A percentile compares a stretch with the other conserved stretches of the same genome.
These are phyloP conservation scores for Leucoraja ocellata DNA, from an alignment of 2,797 vertebrate genomes.

Conservation along the genomic window DNA sequence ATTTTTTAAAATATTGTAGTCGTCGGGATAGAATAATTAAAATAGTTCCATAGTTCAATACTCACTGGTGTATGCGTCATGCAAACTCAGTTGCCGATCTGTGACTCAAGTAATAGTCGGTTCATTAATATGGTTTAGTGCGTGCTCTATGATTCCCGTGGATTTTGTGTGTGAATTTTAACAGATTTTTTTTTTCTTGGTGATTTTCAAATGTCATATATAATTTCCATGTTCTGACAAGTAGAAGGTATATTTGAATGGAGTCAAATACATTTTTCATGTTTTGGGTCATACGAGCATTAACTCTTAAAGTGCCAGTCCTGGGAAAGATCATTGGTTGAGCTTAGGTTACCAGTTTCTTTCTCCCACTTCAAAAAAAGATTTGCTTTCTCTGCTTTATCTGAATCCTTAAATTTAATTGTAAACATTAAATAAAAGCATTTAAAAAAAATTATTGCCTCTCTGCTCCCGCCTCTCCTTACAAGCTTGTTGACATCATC, in stretches of 20 bases:
- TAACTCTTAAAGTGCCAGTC: constrained; percentile 2
- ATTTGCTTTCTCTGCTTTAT: too few relatives aligned
- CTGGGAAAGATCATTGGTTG: not conserved
- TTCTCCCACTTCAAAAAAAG: too few relatives aligned
- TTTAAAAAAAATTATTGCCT: too few relatives aligned
- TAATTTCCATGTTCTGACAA: constrained; percentile 31
- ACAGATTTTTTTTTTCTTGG: constrained; percentile 6
- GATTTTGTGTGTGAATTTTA: constrained; percentile 28
- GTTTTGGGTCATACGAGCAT: not conserved
- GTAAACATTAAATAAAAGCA: too few relatives aligned
- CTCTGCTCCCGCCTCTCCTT: too few relatives aligned
- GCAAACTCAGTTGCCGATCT: constrained; percentile 25
- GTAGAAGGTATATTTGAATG: constrained; percentile 10
- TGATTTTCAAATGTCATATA: constrained; percentile 37
- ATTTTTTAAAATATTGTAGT: constrained; percentile 20
- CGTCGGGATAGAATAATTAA: constrained; percentile 33
- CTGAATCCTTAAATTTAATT: too few relatives aligned
- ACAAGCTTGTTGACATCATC: too few relatives aligned
- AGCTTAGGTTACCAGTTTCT: not conserved
- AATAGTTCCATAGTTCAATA: constrained; percentile 31
- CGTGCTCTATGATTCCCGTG: not conserved
- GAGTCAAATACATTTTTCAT: not conserved
- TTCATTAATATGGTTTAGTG: constrained; percentile 8
- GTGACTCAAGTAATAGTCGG: constrained; percentile 31
- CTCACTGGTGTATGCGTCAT: not conserved